Conservation (phyloP, 2,797 vertebrate genomes). For the Diplodus sargus region DNA sequence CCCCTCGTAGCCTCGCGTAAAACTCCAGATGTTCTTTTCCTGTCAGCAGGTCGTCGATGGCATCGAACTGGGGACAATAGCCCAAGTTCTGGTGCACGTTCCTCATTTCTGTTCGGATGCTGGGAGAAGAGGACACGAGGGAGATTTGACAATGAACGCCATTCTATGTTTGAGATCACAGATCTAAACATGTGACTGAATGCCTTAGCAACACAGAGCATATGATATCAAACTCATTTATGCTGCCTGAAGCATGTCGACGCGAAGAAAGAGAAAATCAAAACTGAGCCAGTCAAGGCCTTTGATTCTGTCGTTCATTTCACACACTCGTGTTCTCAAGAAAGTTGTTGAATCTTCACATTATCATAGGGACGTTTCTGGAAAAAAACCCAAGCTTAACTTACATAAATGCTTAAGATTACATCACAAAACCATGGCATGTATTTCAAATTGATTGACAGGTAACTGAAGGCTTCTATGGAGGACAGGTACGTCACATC, state of each 20-base stretch:
- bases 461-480: too few species aligned
- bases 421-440: too few species aligned
- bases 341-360: too few species aligned
- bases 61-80: slow-evolving; percentile 98
- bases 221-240: background rate
- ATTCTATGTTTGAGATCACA: slow-evolving; percentile 2
- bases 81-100: slow-evolving; percentile 96
- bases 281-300: background rate
- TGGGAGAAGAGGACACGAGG: slow-evolving; percentile 56
- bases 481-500: too few species aligned
- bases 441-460: too few species aligned
- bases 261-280: slow-evolving; percentile 18
- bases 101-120: slow-evolving; percentile 91
- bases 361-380: too few species aligned
- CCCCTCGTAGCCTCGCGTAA: slow-evolving; percentile 93
- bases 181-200: background rate
- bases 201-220: background rate
- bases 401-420: too few species aligned
- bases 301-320: slow-evolving; percentile 13
- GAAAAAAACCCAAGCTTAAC: too few species aligned
- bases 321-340: background rate
- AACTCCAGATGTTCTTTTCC: slow-evolving; percentile 96
- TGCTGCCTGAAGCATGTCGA: background rate
- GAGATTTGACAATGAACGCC: background rate
- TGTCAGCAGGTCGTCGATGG: slow-evolving; percentile 93